Percentiles rank a stretch among this genome's conserved stretches.
Evolutionary conservation across 2,888 invertebrate species (phyloP).

Genomic region (Agrotis ipsilon): DNA sequence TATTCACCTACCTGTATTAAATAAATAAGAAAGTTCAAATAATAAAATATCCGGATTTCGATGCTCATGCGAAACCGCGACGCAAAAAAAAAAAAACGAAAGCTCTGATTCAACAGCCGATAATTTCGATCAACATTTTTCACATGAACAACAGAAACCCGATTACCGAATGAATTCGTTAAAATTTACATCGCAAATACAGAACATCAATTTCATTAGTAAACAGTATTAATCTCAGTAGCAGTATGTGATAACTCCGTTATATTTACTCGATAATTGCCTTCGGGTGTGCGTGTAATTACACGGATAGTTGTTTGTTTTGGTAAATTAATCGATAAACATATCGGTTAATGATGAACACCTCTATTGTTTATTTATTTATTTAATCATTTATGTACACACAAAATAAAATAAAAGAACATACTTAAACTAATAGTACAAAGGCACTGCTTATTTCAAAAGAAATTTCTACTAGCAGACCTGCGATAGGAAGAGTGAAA

Average conservation of each 20-base stretch:
- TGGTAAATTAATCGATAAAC: constrained; percentile 63
- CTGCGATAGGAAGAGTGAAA: too few relatives aligned
- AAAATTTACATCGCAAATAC: constrained; percentile 71
- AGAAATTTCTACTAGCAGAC: too few relatives aligned
- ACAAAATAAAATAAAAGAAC: too few relatives aligned
- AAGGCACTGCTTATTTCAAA: too few relatives aligned
- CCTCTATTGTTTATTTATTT: too few relatives aligned
- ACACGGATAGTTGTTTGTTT: constrained; percentile 68
- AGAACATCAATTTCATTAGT: constrained; percentile 74
- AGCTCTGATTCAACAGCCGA: constrained; percentile 32
- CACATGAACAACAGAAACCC: constrained; percentile 44
- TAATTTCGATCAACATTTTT: constrained; percentile 56
- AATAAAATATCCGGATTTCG: background rate
- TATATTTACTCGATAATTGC: constrained; percentile 73
- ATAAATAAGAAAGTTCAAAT: constrained; percentile 27
- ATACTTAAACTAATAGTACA: too few relatives aligned
- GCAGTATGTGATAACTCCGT: constrained; percentile 69
- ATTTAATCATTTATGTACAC: too few relatives aligned
- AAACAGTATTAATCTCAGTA: constrained; percentile 74
- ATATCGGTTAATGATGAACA: constrained; percentile 41
- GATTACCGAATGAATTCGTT: constrained; percentile 59
- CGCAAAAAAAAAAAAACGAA: constrained; percentile 18
- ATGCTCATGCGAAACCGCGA: constrained; percentile 7
- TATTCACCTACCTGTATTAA: background rate
- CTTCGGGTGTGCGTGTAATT: constrained; percentile 71